phyloP scores from a whole-genome alignment of 2,888 invertebrate genomes.

The Patella depressa region DNA sequence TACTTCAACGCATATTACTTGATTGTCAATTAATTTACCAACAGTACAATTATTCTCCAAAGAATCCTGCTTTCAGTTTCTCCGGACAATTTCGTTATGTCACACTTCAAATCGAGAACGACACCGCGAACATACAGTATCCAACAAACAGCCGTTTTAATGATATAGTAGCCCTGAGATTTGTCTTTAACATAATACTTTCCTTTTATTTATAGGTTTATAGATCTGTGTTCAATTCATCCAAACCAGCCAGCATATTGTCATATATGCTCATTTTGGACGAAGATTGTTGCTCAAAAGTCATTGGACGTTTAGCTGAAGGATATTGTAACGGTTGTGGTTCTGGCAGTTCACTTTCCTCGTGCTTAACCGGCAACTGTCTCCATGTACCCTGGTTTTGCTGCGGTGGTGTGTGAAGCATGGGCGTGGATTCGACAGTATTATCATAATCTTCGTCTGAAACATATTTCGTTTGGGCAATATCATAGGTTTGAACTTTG shows the following conservation, averaged over 20 bases:
- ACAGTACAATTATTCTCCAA: too few relatives aligned
- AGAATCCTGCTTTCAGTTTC: too few relatives aligned
- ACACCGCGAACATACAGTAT: too few relatives aligned
- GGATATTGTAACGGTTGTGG: constrained; percentile 58
- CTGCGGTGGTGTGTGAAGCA: constrained; percentile 35
- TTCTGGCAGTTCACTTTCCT: constrained; percentile 34
- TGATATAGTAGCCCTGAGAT: too few relatives aligned
- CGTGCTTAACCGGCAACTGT: constrained; percentile 2
- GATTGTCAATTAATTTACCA: too few relatives aligned
- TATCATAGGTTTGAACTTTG: constrained; percentile 15
- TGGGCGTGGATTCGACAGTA: constrained; percentile 46
- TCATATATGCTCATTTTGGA: constrained; percentile 65
- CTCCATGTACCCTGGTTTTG: constrained; percentile 11
- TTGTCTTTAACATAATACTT: too few relatives aligned
- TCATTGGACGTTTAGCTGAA: constrained; percentile 61
- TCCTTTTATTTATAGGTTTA: too few relatives aligned
- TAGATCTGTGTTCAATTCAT: too few relatives aligned
- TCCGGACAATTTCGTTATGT: too few relatives aligned
- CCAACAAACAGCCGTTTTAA: too few relatives aligned
- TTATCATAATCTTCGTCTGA: constrained; percentile 60
- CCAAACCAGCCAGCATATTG: constrained; percentile 44
- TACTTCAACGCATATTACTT: too few relatives aligned
- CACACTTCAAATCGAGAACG: too few relatives aligned
- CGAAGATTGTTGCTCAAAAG: constrained; percentile 60
- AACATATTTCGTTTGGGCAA: constrained; percentile 19